Base-by-base conservation (phyloP, 2,888 invertebrate genomes). In the Drosophila parthenogenetica region DNA sequence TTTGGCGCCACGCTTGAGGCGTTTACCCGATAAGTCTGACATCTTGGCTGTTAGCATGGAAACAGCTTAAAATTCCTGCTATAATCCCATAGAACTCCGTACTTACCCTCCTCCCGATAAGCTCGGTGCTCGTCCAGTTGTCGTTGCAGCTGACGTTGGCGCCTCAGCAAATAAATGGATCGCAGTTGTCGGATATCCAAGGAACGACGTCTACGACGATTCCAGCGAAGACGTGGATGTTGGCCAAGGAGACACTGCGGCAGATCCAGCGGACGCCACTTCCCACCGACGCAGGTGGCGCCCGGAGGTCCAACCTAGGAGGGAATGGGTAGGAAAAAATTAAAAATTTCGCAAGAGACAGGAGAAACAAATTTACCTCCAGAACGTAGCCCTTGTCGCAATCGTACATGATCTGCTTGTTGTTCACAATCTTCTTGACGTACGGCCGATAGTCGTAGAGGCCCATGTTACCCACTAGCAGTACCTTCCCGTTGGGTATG, bases 321-420 rank as follows among this genome's bases (percentile, higher is more conserved):
- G 2, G 5, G 5, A 13, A 25, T 14, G 8, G 5, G 4, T 5
- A 48, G 8, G 32, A 13, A 17, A 13, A 1, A n/a, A 1, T 0
- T 25, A 13, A 2, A 8, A 7, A 8, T 8, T 8, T 8, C 29
- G 1, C 2, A 29, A 2, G 8, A 29, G 5, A 25, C 2, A 29
- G 29, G 25, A 7, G 29, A 29, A 8, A 29, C 29, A 1, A 29
- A 29, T 1, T 29, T 50, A 83, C 81, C 22, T 95, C 95, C 25
- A 98, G 91, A 0, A 97, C 96, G 89, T 96, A 98, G 0, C 98
- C 98, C 87, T 97, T 96, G 81, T 98, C 96, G 90, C 98, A 99
- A 87, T 98, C 98, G 91, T 98, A 99, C 96, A 97, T 97, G 61
- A 98, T 98, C 92, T 98, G 98, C 81, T 98, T 97, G 90, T 98